Base-by-base conservation (phyloP, 2,797 vertebrate genomes). In the Lepilemur septentrionalis region DNA sequence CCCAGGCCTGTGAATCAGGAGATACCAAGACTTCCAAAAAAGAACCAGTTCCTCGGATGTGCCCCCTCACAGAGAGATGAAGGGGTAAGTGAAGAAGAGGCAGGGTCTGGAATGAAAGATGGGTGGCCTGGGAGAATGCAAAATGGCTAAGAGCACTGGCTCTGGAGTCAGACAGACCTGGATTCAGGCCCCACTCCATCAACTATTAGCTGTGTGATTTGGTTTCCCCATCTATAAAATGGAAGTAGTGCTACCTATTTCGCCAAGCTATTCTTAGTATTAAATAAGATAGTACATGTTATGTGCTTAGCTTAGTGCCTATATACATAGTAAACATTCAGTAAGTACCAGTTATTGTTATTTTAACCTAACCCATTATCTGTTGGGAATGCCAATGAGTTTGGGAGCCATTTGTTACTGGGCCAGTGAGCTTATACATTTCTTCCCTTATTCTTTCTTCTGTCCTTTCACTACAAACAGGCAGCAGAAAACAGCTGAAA, bases 401-500 rank as follows among this genome's bases (percentile, higher is more conserved):
- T 67, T 87, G 65, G 75, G 38, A 67, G 57, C 63, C 78, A 4
- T 50, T 7, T 20, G 30, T 50, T 81, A 48, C 22, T 20, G 83
- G 93, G 30, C 46, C 84, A 70, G 25, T 70, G 73, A 91, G 50
- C 50, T 88, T 93, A 63, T 22, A 69, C 43, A 50, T 78, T 41
- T 69, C 35, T 78, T 41, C 9, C 50, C 61, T 10, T 59, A 32
- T 69, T 50, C 67, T 73, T 86, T 15, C 35, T 38, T 69, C 89
- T 75, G 41, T 73, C 15, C 82, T 52, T 83, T 82, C 48, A 18
- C 55, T 57, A 78, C 46, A 63, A 82, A 85, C 79, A 98, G 98
- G 96, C 98, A 98, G 98, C 98, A 98, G 98, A 98, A 98, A 97
- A 96, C 97, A 88, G 97, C 98, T 23, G 98, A 98, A 95, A 97